These are phyloP conservation scores for Drosophila crucigera DNA, from an alignment of 2,888 invertebrate species.

Conservation along the genomic window DNA sequence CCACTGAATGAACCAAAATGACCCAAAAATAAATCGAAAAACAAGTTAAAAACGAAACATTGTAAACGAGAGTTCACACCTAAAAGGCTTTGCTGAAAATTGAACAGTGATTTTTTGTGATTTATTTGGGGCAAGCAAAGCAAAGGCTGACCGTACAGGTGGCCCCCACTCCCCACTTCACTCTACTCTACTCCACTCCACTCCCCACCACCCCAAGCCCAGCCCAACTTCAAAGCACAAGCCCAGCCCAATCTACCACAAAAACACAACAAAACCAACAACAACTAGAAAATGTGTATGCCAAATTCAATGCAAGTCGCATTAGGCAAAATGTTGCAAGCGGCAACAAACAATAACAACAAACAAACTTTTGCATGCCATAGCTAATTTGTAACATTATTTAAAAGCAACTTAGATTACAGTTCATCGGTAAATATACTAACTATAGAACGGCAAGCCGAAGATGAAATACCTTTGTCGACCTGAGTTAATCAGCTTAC, in stretches of 20 bases:
- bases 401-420: conserved; percentile 8
- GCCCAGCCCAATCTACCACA: conserved; percentile 41
- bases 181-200: too few species aligned
- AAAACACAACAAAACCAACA: conserved; percentile 14
- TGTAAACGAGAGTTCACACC: conserved; percentile 60
- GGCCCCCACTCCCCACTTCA: conserved; percentile 1
- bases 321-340: conserved; percentile 72
- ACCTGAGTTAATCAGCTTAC: background rate
- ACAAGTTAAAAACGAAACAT: conserved; percentile 29
- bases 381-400: conserved; percentile 63
- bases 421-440: background rate
- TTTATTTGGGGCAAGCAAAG: conserved; percentile 68
- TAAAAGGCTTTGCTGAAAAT: conserved; percentile 59
- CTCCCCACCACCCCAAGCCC: conserved; percentile 10
- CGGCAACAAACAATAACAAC: conserved; percentile 32
- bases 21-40: conserved; percentile 39
- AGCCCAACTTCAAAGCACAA: conserved; percentile 16
- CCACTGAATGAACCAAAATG: conserved; percentile 31
- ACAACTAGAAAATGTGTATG: conserved; percentile 53
- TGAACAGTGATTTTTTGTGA: conserved; percentile 36
- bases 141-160: conserved; percentile 60
- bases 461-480: background rate
- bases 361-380: conserved; percentile 44
- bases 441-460: background rate
- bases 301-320: conserved; percentile 79